phyloP scores from a whole-genome alignment of 2,113 vertebrate genomes.

The Eurystomus gularis region DNA sequence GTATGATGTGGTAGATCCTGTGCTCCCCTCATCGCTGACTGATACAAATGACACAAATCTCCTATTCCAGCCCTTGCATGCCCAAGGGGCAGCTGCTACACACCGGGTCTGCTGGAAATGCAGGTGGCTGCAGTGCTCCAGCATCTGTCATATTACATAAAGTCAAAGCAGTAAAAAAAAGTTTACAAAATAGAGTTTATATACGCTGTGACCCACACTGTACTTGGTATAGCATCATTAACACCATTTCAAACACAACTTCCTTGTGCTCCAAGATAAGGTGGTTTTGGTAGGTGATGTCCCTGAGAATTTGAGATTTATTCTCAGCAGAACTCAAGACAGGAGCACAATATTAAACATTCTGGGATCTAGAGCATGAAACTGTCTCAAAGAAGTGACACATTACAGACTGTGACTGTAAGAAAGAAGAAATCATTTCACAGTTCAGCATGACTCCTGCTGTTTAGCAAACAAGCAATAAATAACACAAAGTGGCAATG shows the following conservation, averaged over 20 bases:
- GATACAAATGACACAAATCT: not conserved
- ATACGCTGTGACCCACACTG: fast-evolving
- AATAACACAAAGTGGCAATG: not conserved
- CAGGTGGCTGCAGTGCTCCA: not conserved
- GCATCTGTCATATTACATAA: not conserved
- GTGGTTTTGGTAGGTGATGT: not conserved
- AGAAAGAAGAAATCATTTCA: not conserved
- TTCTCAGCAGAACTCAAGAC: not conserved
- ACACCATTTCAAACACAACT: not conserved
- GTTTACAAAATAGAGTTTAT: not conserved
- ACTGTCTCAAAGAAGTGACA: not conserved
- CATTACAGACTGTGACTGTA: not conserved
- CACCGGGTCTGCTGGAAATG: not conserved
- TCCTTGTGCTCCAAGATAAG: fast-evolving
- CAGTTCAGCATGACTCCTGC: not conserved
- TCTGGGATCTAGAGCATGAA: not conserved
- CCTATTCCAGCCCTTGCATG: not conserved
- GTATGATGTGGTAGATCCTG: not conserved
- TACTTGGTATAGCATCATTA: not conserved
- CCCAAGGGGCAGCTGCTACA: not conserved
- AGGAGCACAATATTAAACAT: not conserved
- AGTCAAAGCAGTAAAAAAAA: not conserved
- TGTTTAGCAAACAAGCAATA: not conserved
- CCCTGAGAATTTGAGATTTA: not conserved
- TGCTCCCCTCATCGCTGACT: not conserved